Base-by-base conservation (phyloP, 2,888 invertebrate species). In the Idaea straminata region DNA sequence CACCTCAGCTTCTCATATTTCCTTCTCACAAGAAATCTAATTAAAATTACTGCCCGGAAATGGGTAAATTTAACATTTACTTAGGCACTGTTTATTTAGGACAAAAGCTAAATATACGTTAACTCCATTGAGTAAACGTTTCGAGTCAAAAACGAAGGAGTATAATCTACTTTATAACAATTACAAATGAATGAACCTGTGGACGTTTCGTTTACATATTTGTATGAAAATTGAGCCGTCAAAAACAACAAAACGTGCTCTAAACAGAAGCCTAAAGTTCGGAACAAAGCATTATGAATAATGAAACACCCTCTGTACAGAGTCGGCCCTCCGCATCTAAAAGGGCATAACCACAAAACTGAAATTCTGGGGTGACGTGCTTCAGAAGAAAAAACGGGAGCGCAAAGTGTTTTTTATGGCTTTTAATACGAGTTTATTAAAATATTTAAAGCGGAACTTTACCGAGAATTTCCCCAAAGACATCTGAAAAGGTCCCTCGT, bases 381-480 rank as follows among this genome's bases (percentile, higher is more conserved):
- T 82, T 78, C 77, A 64, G 63, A 62, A 72, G 77, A 80, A 86
- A 90, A 89, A 91, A 89, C 85, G 86, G 80, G 78, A 78, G 81
- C 79, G 82, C 86, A 89, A 92, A 92, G 88, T 91, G 91, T 91
- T 92, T 92, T 91, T 91, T 91, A 91, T 91, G 87, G 84, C 87
- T 88, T 84, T 25, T 89, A 90, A 91, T 91, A 90, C 88, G 85
- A 86, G 88, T 92, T 92, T 91, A 92, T 92, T 92, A 91, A 91
- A 92, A 91, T 92, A 92, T 92, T 92, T 91, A 92, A 92, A 86
- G 88, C 84, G 83, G 74, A 91, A 91, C 87, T 92, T 92, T 88
- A 82, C 81, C 80, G 83, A 72, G 82, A 89, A 92, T 92, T 92
- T 92, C 92, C 92, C 92, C 75, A 83, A 91, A 91, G 92, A 91